Evolutionary conservation across 2,888 invertebrate species (phyloP).

Genomic region (Oscheius sp.): DNA sequence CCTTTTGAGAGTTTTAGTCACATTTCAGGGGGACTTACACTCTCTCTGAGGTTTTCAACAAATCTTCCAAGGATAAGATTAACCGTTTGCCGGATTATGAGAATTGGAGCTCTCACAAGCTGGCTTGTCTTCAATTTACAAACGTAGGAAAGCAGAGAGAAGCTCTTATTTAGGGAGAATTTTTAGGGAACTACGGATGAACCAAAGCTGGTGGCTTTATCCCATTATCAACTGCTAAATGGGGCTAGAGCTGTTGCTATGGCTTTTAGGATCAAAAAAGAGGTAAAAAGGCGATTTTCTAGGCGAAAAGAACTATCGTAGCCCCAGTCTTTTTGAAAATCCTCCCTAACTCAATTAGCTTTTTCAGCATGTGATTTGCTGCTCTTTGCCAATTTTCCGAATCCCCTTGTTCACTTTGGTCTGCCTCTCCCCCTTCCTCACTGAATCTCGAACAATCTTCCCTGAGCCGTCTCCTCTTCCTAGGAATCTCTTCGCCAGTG

Average conservation of each 20-base stretch:
- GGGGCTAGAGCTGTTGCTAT: slow-evolving; percentile 60
- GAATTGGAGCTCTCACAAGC: slow-evolving; percentile 61
- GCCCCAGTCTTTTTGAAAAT: neutral
- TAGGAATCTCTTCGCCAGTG: slow-evolving; percentile 58
- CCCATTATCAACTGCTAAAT: slow-evolving; percentile 68
- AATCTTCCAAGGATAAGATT: slow-evolving; percentile 56
- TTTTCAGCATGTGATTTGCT: slow-evolving; percentile 59
- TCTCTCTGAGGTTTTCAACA: slow-evolving; percentile 62
- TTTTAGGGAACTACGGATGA: slow-evolving; percentile 63
- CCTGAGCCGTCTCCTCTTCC: slow-evolving; percentile 68
- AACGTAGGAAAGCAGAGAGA: slow-evolving; percentile 38
- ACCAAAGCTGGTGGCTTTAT: slow-evolving; percentile 63
- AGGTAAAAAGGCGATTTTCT: too few species aligned
- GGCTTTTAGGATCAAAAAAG: slow-evolving; percentile 49
- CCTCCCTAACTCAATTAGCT: neutral
- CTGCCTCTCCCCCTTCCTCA: slow-evolving; percentile 63
- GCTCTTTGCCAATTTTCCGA: slow-evolving; percentile 67
- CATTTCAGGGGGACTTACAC: slow-evolving; percentile 62
- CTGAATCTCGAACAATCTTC: slow-evolving; percentile 60
- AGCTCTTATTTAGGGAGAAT: neutral
- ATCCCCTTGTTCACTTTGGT: slow-evolving; percentile 65
- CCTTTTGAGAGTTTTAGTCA: neutral
- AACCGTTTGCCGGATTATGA: slow-evolving; percentile 57
- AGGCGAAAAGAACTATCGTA: too few species aligned
- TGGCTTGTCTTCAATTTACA: slow-evolving; percentile 66